Percentiles rank a stretch among this genome's conserved stretches.
Conservation (phyloP, 2,888 invertebrate species). For the Phortica magna region DNA sequence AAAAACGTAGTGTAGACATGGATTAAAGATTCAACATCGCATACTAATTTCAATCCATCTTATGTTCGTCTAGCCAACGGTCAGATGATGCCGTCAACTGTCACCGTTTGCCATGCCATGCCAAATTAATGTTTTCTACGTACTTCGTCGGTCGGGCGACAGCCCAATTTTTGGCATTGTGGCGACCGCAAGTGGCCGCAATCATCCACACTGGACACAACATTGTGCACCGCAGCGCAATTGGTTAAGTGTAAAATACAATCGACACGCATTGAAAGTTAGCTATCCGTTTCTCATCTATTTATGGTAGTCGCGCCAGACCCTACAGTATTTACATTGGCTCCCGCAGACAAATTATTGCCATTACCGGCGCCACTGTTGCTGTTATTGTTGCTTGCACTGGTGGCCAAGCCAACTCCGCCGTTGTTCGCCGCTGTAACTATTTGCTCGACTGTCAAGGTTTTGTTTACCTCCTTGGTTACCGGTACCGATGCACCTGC, state of each 20-base stretch:
- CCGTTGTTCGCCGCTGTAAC: slow-evolving; percentile 64
- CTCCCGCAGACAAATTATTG: slow-evolving; percentile 30
- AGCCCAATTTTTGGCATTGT: background rate
- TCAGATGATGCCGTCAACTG: too few species aligned
- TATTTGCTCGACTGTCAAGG: slow-evolving; percentile 63
- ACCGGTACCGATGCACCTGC: background rate
- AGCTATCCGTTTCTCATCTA: slow-evolving; percentile 78
- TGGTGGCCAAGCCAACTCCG: slow-evolving; percentile 56
- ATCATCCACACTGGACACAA: background rate
- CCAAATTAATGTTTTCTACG: too few species aligned
- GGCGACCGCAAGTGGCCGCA: background rate
- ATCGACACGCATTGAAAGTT: slow-evolving; percentile 71
- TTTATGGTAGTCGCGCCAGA: slow-evolving; percentile 72
- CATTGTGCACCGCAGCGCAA: slow-evolving; percentile 37
- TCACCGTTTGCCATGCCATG: too few species aligned
- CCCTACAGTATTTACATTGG: background rate
- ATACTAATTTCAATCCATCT: too few species aligned
- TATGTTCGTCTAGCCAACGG: too few species aligned
- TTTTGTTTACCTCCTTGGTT: slow-evolving; percentile 59
- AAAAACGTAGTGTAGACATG: background rate
- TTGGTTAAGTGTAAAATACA: slow-evolving; percentile 48
- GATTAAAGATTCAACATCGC: too few species aligned
- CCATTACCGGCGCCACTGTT: slow-evolving; percentile 41
- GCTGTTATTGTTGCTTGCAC: slow-evolving; percentile 49
- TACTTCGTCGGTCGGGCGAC: slow-evolving; percentile 30